Evolutionary conservation across 2,888 invertebrate genomes (phyloP).

Genomic region (Callinectes sapidus): DNA sequence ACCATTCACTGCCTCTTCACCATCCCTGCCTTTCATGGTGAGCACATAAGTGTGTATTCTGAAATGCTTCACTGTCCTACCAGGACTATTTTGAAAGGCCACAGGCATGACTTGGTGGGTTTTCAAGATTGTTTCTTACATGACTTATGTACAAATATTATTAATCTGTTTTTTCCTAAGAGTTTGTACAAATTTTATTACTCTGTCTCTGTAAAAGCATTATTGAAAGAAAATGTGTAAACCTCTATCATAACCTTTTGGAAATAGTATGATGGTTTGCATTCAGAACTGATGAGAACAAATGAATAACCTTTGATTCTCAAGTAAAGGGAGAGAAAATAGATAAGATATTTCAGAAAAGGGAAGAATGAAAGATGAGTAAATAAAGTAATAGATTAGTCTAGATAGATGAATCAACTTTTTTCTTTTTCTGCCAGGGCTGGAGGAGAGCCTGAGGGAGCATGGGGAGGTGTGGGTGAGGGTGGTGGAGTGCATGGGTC

Average conservation of each 20-base stretch:
- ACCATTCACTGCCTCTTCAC: conserved; percentile 32
- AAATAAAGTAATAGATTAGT: background rate
- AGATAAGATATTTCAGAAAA: background rate
- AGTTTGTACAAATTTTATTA: too few relatives aligned
- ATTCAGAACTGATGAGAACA: background rate
- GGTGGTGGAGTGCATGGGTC: background rate
- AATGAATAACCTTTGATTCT: background rate
- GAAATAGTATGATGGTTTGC: background rate
- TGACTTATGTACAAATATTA: too few relatives aligned
- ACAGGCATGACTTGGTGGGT: background rate
- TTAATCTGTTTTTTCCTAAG: too few relatives aligned
- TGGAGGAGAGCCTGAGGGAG: conserved; percentile 46
- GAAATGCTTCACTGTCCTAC: background rate
- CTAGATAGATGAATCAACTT: background rate
- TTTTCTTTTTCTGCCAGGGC: background rate
- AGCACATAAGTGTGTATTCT: background rate
- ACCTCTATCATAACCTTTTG: too few relatives aligned
- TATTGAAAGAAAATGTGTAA: too few relatives aligned
- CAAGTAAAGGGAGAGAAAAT: background rate
- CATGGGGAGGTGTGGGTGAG: conserved; percentile 38
- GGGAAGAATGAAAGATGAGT: background rate
- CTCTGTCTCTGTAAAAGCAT: too few relatives aligned
- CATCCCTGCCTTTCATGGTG: conserved; percentile 50
- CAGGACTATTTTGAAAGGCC: background rate
- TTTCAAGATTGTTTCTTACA: background rate